Evolutionary conservation across 2,797 vertebrate species (phyloP).

Genomic region (Rhinatrema bivittatum): DNA sequence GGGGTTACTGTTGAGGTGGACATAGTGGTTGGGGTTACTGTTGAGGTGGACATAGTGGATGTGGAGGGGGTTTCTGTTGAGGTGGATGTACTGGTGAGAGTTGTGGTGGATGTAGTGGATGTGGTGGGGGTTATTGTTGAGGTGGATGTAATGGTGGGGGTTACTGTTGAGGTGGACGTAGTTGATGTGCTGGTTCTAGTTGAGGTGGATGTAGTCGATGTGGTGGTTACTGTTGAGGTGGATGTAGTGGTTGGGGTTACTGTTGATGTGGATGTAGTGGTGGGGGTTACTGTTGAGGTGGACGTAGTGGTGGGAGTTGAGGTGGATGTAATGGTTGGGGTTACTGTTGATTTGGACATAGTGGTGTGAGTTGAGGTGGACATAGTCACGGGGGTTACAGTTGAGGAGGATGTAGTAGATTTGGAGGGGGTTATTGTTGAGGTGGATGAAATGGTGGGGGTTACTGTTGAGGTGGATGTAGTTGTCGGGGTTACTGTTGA

Average conservation of each 20-base stretch:
- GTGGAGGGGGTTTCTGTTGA: neutral
- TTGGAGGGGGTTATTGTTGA: neutral
- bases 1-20: too few relatives aligned
- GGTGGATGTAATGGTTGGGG: too few relatives aligned
- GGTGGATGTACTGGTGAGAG: neutral
- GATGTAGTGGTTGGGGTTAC: neutral
- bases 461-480: neutral
- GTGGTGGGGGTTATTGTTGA: neutral
- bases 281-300: neutral
- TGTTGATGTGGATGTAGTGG: too few relatives aligned
- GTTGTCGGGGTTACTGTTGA: neutral
- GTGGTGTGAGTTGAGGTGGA: too few relatives aligned
- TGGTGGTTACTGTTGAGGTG: neutral
- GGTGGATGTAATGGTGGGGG: neutral
- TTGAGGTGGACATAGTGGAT: neutral
- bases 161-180: neutral
- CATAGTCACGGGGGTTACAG: fast-evolving
- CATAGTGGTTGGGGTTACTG: neutral
- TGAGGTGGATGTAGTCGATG: neutral
- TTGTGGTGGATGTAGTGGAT: neutral
- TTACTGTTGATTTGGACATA: too few relatives aligned
- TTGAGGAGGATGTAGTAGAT: neutral
- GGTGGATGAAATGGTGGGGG: neutral
- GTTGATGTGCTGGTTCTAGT: neutral
- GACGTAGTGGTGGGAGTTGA: too few relatives aligned